phyloP scores from a whole-genome alignment of 2,113 vertebrate genomes.

The Ciconia boyciana region DNA sequence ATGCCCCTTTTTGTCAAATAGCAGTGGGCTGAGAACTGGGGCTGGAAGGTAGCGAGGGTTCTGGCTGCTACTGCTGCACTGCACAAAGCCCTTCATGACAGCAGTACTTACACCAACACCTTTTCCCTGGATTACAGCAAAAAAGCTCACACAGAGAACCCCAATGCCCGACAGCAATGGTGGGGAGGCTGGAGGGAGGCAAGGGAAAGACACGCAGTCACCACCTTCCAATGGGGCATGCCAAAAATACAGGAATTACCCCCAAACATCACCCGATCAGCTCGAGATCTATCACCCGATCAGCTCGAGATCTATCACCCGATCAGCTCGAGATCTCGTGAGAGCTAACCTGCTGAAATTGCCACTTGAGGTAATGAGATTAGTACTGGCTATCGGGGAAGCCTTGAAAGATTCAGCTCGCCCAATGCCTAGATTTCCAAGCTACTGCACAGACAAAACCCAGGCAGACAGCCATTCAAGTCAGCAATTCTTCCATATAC shows the following conservation, averaged over 20 bases:
- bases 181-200: not conserved
- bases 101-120: not conserved
- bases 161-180: accelerated
- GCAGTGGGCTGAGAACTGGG: not conserved
- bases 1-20: not conserved
- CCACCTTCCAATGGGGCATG: not conserved
- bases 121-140: too few species aligned
- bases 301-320: too few species aligned
- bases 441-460: not conserved
- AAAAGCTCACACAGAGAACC: not conserved
- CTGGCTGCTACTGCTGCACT: not conserved
- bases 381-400: accelerated
- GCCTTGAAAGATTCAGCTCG: not conserved
- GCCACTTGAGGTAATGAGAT: not conserved
- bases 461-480: not conserved
- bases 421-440: not conserved
- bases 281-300: too few species aligned
- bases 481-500: not conserved
- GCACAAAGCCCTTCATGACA: not conserved
- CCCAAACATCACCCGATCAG: not conserved
- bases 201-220: not conserved
- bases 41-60: too few species aligned
- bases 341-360: not conserved
- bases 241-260: too few species aligned
- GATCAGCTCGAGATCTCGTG: not conserved